Evolutionary conservation across 2,888 invertebrate species (phyloP), one percentile per base, ranked within the genome.

Genomic region (Diachrysia chrysitis): DNA sequence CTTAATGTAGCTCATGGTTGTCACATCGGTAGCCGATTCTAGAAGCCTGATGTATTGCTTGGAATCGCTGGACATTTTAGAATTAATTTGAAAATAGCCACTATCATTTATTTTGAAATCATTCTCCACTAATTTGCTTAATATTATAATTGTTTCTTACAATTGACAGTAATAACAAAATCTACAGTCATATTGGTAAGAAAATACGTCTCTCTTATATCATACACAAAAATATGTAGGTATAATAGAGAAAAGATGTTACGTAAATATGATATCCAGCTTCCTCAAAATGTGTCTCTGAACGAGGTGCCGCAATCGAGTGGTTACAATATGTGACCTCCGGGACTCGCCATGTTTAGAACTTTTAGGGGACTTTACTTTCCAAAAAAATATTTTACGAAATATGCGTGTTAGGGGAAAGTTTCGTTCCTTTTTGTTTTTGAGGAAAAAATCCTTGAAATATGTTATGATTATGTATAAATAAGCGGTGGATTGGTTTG

Each of bases 321-420:
- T 79, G 86, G 80, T 78, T 76, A 81, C 83, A 83, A 85, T 83
- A 85, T 85, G 83, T 73, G 85, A 75, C 85, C 85, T 79, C 55
- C 60, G 86, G 85, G 86, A 85, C 54, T 29, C 66, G 59, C 76
- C 71, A 73, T 77, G 76, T 78, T 85, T 77, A 78, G 59, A 80
- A 82, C 81, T 84, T 81, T 83, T 71, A 78, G 74, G 71, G 60
- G 72, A 78, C 67, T 83, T 78, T 72, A 71, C 71, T 78, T 74
- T 65, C 71, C 63, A 58, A 71, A 81, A 81, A 77, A 79, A 79
- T 81, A 82, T 79, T 78, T 69, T 65, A 76, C 57, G 72, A 83
- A 85, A 85, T 84, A 85, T 80, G 77, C 69, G 78, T 78, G 82
- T 76, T 76, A 54, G 55, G 68, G 67, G 64, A 73, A 81, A 82